phyloP scores from a whole-genome alignment of 92 coral and sea anemone genomes.

The Palythoa grandiflora region DNA sequence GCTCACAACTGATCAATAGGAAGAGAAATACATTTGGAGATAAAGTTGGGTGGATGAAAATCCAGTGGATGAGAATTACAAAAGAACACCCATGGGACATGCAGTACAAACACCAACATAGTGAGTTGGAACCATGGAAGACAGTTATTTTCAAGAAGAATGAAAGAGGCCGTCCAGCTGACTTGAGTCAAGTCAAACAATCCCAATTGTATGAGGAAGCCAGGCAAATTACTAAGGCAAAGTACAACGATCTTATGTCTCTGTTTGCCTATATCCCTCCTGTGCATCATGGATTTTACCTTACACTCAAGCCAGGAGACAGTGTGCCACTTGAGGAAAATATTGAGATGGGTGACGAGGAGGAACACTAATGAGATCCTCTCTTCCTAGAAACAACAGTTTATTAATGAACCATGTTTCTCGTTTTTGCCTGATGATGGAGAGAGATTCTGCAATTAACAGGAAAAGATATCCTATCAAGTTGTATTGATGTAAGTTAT shows the following conservation, averaged over 20 bases:
- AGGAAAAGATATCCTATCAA: constrained; percentile 20
- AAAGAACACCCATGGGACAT: constrained; percentile 62
- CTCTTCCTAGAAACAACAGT: constrained; percentile 25
- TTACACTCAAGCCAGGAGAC: too few relatives aligned
- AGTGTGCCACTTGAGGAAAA: constrained; percentile 41
- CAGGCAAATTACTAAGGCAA: too few relatives aligned
- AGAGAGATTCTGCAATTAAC: constrained; percentile 33
- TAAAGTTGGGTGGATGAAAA: constrained; percentile 58
- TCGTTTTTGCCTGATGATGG: constrained; percentile 23
- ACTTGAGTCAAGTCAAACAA: too few relatives aligned
- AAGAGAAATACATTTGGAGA: constrained; percentile 58
- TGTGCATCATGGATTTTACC: too few relatives aligned
- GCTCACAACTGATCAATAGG: constrained; percentile 49
- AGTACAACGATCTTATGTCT: too few relatives aligned
- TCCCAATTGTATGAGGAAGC: too few relatives aligned
- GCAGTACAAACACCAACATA: constrained; percentile 51
- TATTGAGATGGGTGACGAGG: constrained; percentile 24
- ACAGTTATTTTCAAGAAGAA: too few relatives aligned
- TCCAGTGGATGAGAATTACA: constrained; percentile 52
- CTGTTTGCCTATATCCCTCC: too few relatives aligned
- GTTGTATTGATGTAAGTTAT: constrained; percentile 36
- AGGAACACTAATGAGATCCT: constrained; percentile 35
- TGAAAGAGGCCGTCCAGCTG: too few relatives aligned
- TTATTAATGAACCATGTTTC: constrained; percentile 17
- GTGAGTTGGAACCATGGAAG: constrained; percentile 62